Percentiles rank a stretch among this genome's conserved stretches.
phyloP scores from a whole-genome alignment of 92 coral and sea anemone species.

The Palythoa grandiflora region DNA sequence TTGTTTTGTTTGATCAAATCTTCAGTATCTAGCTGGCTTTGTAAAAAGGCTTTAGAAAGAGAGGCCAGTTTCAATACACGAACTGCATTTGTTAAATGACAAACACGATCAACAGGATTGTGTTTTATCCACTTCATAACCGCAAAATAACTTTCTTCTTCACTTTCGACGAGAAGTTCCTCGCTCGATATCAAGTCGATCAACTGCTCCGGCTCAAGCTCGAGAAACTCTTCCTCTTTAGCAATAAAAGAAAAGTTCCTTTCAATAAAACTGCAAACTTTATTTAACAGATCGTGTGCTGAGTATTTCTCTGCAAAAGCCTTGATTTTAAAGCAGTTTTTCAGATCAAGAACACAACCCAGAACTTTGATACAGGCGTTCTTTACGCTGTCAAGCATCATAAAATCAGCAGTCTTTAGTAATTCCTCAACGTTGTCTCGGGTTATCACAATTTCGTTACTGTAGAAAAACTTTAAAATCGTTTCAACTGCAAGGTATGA shows the following conservation, averaged over 20 bases:
- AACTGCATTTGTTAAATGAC: conserved; percentile 54
- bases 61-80: conserved; percentile 42
- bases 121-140: conserved; percentile 76
- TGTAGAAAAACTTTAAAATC: conserved; percentile 81
- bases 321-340: conserved; percentile 76
- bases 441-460: conserved; percentile 67
- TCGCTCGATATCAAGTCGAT: conserved; percentile 51
- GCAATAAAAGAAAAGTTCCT: conserved; percentile 63
- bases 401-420: conserved; percentile 69
- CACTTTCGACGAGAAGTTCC: conserved; percentile 70
- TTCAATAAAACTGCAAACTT: conserved; percentile 62
- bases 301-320: conserved; percentile 74
- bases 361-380: conserved; percentile 74
- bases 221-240: conserved; percentile 69
- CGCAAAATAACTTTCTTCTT: conserved; percentile 70
- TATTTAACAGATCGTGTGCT: conserved; percentile 55
- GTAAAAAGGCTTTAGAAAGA: conserved; percentile 56
- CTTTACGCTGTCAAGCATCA: conserved; percentile 68
- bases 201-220: conserved; percentile 51
- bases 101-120: conserved; percentile 43
- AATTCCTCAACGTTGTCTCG: conserved; percentile 70
- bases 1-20: conserved; percentile 41
- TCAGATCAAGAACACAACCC: conserved; percentile 42
- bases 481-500: conserved; percentile 61
- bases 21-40: conserved; percentile 52